Percentiles rank a stretch among this genome's conserved stretches.
phyloP scores from a whole-genome alignment of 2,888 invertebrate species.

The Diarsia dahlii region DNA sequence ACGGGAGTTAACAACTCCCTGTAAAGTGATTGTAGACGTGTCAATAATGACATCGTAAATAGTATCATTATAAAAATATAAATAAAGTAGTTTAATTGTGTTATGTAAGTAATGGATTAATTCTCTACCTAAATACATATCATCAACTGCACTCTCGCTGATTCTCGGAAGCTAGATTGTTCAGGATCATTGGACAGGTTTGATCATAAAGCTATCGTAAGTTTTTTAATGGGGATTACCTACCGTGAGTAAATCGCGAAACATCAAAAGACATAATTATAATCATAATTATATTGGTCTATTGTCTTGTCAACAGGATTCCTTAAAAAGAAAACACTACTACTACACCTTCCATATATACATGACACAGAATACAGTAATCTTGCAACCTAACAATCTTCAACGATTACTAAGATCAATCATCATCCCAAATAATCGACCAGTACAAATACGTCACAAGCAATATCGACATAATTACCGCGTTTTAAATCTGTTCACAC shows the following conservation, averaged over 20 bases:
- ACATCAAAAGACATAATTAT: neutral
- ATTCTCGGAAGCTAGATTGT: neutral
- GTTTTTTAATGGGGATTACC: neutral
- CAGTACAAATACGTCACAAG: conserved; percentile 40
- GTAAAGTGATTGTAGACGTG: conserved; percentile 25
- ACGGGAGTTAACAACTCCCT: conserved; percentile 11
- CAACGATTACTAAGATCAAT: conserved; percentile 13
- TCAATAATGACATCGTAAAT: conserved; percentile 35
- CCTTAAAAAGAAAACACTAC: neutral
- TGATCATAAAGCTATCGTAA: neutral
- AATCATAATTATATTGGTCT: neutral
- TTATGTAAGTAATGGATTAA: neutral
- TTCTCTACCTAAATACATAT: neutral
- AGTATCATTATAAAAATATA: conserved; percentile 8
- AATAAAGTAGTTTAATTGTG: conserved; percentile 3
- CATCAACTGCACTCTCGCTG: neutral
- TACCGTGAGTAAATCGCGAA: neutral
- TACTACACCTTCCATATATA: neutral
- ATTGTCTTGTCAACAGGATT: neutral
- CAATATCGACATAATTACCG: conserved; percentile 63
- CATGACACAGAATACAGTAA: conserved; percentile 24
- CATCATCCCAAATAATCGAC: conserved; percentile 37
- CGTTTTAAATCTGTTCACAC: conserved; percentile 67
- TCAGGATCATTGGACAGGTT: neutral
- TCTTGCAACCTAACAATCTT: conserved; percentile 12